Evolutionary conservation across 2,888 invertebrate species (phyloP).

Genomic region (Choreutis nemorana): DNA sequence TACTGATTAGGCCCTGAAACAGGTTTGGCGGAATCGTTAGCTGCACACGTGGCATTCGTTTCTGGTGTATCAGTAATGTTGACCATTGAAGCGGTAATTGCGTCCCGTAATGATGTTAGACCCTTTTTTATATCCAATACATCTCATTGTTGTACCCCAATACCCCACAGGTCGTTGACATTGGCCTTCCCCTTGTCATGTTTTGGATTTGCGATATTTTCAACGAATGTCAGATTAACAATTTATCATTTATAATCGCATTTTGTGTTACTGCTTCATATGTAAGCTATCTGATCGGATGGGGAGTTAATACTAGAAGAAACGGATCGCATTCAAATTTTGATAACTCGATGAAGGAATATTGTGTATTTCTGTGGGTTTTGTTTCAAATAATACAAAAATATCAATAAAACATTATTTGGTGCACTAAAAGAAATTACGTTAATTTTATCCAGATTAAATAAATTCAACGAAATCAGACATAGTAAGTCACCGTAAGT

Average conservation of each 20-base stretch:
- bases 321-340: too few species aligned
- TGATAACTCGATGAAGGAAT: too few species aligned
- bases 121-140: slow-evolving; percentile 43
- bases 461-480: too few species aligned
- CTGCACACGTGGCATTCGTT: slow-evolving; percentile 26
- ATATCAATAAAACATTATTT: background rate
- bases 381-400: background rate
- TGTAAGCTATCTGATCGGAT: slow-evolving; percentile 11
- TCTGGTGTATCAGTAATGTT: slow-evolving; percentile 32
- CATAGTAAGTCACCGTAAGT: background rate
- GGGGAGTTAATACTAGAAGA: too few species aligned
- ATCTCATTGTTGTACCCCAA: slow-evolving; percentile 40
- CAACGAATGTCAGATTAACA: slow-evolving; percentile 44
- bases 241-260: slow-evolving; percentile 43
- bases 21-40: too few species aligned
- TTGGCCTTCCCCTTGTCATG: slow-evolving; percentile 51
- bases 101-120: slow-evolving; percentile 44
- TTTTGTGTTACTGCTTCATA: slow-evolving; percentile 22
- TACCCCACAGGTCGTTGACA: slow-evolving; percentile 53
- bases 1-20: too few species aligned
- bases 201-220: slow-evolving; percentile 48
- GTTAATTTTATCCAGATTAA: too few species aligned
- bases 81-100: slow-evolving; percentile 49
- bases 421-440: too few species aligned
- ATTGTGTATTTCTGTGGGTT: too few species aligned